Evolutionary conservation across 2,113 vertebrate genomes (phyloP).

Genomic region (Natator depressus): DNA sequence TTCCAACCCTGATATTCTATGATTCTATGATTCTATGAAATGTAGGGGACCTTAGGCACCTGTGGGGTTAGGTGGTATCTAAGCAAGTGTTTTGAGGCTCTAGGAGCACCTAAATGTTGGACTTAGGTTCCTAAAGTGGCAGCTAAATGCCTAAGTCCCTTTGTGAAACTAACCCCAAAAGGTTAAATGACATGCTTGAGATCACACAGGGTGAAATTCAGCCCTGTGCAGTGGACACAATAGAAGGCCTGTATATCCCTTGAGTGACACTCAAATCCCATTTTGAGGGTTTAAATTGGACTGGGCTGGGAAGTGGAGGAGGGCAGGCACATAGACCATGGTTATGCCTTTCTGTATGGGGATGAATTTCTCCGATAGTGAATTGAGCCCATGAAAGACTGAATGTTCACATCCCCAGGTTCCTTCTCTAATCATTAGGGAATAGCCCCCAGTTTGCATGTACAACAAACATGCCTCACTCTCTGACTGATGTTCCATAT

Average conservation of each 20-base stretch:
- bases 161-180: background rate
- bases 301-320: background rate
- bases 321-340: background rate
- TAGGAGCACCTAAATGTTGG: too few species aligned
- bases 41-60: too few species aligned
- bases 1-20: too few species aligned
- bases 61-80: too few species aligned
- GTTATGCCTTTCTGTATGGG: fast-evolving
- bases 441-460: conserved; percentile 33
- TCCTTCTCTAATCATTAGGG: conserved; percentile 30
- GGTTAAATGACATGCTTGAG: background rate
- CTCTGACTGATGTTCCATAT: conserved; percentile 28
- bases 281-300: background rate
- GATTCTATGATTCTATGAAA: too few species aligned
- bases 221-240: background rate
- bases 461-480: background rate
- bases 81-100: too few species aligned
- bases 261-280: background rate
- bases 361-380: background rate
- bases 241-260: background rate
- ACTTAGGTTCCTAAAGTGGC: too few species aligned
- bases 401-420: conserved; percentile 9
- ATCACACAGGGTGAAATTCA: background rate
- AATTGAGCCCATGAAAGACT: conserved; percentile 33
- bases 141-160: too few species aligned